Evolutionary conservation across 2,113 vertebrate species (phyloP).

Genomic region (Nerophis ophidion): DNA sequence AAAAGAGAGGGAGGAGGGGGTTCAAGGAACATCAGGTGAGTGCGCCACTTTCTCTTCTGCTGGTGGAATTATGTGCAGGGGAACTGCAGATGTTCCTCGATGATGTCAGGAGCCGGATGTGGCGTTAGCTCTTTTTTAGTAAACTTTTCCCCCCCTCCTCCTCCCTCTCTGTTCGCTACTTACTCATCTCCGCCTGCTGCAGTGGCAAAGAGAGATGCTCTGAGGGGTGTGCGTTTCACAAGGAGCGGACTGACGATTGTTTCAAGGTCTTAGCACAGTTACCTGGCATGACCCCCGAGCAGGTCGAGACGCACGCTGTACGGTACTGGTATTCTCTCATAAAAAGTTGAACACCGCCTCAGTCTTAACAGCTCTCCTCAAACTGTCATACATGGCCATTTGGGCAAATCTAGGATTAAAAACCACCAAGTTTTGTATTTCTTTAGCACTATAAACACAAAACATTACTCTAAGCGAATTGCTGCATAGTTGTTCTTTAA

Average conservation of each 20-base stretch:
- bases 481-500: conserved; percentile 20
- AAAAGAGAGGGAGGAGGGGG: conserved; percentile 45
- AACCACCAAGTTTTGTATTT: not conserved
- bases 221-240: conserved; percentile 20
- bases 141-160: conserved; percentile 20
- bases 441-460: not conserved
- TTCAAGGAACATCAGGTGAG: conserved; percentile 75
- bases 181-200: conserved; percentile 18
- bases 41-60: conserved; percentile 70
- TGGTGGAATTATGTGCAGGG: conserved; percentile 53
- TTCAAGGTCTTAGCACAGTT: conserved; percentile 63
- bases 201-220: conserved; percentile 25
- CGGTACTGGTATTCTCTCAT: not conserved
- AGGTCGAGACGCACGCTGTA: not conserved
- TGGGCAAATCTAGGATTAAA: not conserved
- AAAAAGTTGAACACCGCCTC: not conserved
- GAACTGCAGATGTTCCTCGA: conserved; percentile 71
- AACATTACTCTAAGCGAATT: not conserved
- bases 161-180: conserved; percentile 8
- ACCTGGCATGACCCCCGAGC: conserved; percentile 57
- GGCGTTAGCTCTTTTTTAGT: conserved; percentile 28
- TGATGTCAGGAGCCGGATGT: conserved; percentile 66
- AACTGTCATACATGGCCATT: not conserved
- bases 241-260: conserved; percentile 29
- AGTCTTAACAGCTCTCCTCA: not conserved